These are phyloP conservation scores for Pelvicachromis taeniatus DNA, from an alignment of 2,113 vertebrate genomes.

Conservation along the genomic window DNA sequence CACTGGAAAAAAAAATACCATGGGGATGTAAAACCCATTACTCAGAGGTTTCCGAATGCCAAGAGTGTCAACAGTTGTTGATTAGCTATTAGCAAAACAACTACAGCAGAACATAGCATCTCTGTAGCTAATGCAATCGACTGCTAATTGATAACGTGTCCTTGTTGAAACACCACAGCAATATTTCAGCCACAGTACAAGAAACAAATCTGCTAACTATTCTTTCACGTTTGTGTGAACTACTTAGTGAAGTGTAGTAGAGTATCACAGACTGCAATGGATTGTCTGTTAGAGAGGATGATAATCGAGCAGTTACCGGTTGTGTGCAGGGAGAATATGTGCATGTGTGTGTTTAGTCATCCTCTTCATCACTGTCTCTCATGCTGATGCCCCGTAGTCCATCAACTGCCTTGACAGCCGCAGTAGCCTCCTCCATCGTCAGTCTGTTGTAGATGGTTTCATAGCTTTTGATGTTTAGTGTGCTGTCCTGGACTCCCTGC, in stretches of 20 bases:
- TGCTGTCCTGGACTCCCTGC: constrained; percentile 88
- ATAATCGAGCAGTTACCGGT: neutral
- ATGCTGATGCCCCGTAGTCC: constrained; percentile 92
- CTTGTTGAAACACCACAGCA: neutral
- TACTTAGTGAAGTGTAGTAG: neutral
- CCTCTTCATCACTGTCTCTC: constrained; percentile 95
- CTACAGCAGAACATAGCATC: neutral
- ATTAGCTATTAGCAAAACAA: neutral
- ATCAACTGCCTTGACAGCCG: constrained; percentile 80
- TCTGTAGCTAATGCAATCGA: neutral
- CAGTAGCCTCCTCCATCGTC: constrained; percentile 87
- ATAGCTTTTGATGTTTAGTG: constrained; percentile 89
- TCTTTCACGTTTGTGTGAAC: neutral
- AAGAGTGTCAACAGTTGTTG: neutral
- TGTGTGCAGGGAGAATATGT: neutral
- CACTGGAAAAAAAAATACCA: neutral
- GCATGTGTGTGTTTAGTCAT: constrained; percentile 68
- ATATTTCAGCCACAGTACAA: neutral
- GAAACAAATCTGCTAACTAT: neutral
- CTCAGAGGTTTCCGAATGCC: neutral
- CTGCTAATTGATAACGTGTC: neutral
- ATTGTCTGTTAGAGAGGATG: neutral
- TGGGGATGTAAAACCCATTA: neutral
- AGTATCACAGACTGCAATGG: neutral
- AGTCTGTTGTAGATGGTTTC: constrained; percentile 88